Evolutionary conservation across 2,888 invertebrate species (phyloP), one percentile per base, ranked within the genome.

Genomic region (Heliconius hortense): DNA sequence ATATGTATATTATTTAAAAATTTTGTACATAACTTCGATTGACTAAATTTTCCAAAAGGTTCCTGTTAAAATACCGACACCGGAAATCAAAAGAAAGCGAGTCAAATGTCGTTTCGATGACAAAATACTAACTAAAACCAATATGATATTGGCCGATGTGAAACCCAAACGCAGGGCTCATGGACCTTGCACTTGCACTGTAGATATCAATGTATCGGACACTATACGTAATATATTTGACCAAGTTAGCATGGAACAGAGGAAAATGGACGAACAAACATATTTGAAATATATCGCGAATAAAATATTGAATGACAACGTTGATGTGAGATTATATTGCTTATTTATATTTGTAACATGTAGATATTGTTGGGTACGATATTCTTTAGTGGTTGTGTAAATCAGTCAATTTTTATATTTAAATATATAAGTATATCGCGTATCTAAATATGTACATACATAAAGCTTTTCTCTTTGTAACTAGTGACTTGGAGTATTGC

Each of bases 141-240:
- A 84, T 31, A 86, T 94, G 4, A 89, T 93, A 80, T 90, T 90
- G 2, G 89, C 90, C 63, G 88, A 92, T 73, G 88, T 93, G 0
- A 88, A 85, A 66, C 92, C 92, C 1, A 90, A 88, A 75, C 77
- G 78, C 13, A 85, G 85, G 7, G 75, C 82, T 2, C 84, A 83
- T 13, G 91, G 93, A 0, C 93, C 92, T 1, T 94, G 94, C 77
- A 91, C 93, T 3, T 94, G 93, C 78, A 87, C 92, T 2, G 76
- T 91, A 2, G 93, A 93, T 73, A 79, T 89, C 0, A 90, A 92
- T 71, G 75, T 93, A 71, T 92, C 93, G 0, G 93, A 93, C 21
- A 92, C 93, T 0, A 90, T 94, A 56, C 87, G 90, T 18, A 92
- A 88, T 77, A 92, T 94, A 82, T 93, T 94, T 77, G 89, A 93